These are phyloP conservation scores for Trinectes maculatus DNA, from an alignment of 2,113 vertebrate species.

Conservation along the genomic window DNA sequence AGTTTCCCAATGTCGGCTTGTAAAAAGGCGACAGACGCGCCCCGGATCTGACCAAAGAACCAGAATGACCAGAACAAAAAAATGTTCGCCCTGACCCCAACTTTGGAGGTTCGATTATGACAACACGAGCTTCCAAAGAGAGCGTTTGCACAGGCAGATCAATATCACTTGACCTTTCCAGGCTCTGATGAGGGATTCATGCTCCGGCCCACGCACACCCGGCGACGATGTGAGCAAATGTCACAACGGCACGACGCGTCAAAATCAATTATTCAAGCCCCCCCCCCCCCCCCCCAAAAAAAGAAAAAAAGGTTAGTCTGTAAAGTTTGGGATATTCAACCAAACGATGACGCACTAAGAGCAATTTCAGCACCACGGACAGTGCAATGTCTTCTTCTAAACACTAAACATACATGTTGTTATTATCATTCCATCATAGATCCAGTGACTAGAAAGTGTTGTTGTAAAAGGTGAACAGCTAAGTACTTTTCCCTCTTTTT, in stretches of 20 bases:
- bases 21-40: neutral
- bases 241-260: conserved; percentile 48
- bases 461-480: neutral
- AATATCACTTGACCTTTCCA: conserved; percentile 75
- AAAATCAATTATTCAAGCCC: conserved; percentile 74
- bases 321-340: conserved; percentile 27
- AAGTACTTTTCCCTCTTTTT: too few species aligned
- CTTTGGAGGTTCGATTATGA: conserved; percentile 41
- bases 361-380: conserved; percentile 22
- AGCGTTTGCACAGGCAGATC: conserved; percentile 67
- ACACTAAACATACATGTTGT: neutral
- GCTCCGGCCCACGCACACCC: conserved; percentile 47
- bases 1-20: neutral
- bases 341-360: neutral
- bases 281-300: too few species aligned
- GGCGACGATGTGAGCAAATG: conserved; percentile 75
- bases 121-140: conserved; percentile 30
- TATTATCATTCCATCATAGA: too few species aligned
- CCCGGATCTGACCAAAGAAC: neutral
- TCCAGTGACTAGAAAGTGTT: too few species aligned
- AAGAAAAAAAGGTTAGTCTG: conserved; percentile 54
- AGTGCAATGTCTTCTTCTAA: neutral
- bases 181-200: conserved; percentile 59
- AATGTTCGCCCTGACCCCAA: conserved; percentile 17
- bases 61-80: too few species aligned